Base-by-base conservation (phyloP, 2,797 vertebrate genomes). In the Sebastes vulpes region DNA sequence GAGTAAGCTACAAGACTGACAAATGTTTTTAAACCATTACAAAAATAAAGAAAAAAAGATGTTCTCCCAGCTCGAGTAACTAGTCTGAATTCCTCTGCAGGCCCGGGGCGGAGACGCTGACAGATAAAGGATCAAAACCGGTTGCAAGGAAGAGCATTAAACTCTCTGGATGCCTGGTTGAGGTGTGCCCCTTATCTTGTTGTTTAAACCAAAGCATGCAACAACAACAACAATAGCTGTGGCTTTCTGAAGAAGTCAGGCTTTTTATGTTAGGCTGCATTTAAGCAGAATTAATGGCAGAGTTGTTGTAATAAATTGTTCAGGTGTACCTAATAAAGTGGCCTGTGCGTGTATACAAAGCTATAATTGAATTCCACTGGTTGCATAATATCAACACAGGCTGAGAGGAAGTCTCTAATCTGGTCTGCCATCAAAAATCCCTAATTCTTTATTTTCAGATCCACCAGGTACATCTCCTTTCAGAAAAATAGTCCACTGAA, bases 71-170 rank as follows among this genome's bases (percentile, higher is more conserved):
- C 63, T 71, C 12, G 48, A 56, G 59, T 3, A 84, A 76, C 82
- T 81, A 48, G 63, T 88, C 53, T 56, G 25, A 72, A 82, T 83
- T 85, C 76, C 8, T 81, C 59, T 61, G 68, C 14, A 57, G 32
- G 10, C 35, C 48, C 7, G 1, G 68, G 74, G 77, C 0, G 25
- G 61, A 82, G 56, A 42, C 11, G 38, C 21, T 56, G 66, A 85
- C 65, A 80, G 68, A 65, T 23, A 18, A 14, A 64, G 28, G 75
- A 72, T 75, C 14, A 60, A 31, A 72, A 59, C 23, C 65, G 32
- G 18, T 26, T 54, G 42, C 80, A 72, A 72, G 46, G 35, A 9
- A 57, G 21, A 42, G 6, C 9, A 52, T 60, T 56, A 53, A 6
- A 6, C 10, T 20, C 38, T 72, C 10, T 75, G 32, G 48, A 82